These are phyloP conservation scores for Cavia porcellus DNA, from an alignment of 2,113 vertebrate species.

Conservation along the genomic window DNA sequence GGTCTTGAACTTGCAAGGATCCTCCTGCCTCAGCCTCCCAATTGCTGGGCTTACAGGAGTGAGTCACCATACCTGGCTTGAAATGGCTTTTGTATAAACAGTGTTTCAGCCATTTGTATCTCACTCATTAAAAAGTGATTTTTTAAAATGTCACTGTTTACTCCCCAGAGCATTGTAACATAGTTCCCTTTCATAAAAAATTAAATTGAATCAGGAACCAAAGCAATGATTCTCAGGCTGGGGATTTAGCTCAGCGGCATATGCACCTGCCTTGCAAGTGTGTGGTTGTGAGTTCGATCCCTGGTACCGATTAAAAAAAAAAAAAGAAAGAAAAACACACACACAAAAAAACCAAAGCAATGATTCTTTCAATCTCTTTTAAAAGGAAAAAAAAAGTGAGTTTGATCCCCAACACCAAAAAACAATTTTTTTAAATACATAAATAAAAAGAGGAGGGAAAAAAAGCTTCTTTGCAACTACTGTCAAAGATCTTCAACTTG, in stretches of 20 bases:
- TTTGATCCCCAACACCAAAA: too few relatives aligned
- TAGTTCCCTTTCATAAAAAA: conserved; percentile 78
- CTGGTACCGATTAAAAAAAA: too few relatives aligned
- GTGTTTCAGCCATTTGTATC: conserved; percentile 65
- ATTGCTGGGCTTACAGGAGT: too few relatives aligned
- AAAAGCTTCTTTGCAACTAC: conserved; percentile 12
- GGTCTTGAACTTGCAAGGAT: too few relatives aligned
- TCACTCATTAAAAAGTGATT: conserved; percentile 66
- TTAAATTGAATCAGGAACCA: conserved; percentile 61
- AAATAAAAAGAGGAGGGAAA: too few relatives aligned
- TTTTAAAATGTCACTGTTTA: conserved; percentile 61
- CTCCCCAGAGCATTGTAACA: conserved; percentile 54
- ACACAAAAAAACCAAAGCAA: conserved; percentile 17
- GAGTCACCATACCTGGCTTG: neutral
- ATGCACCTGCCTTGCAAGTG: too few relatives aligned
- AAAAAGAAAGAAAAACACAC: too few relatives aligned
- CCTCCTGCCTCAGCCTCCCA: too few relatives aligned
- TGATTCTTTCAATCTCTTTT: conserved; percentile 3
- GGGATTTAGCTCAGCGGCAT: too few relatives aligned
- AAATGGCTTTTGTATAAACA: conserved; percentile 50
- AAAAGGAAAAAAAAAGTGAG: neutral
- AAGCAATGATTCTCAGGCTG: conserved; percentile 27
- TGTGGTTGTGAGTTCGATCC: too few relatives aligned
- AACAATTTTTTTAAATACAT: too few relatives aligned
- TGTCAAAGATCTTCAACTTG: conserved; percentile 35